Evolutionary conservation across 2,888 invertebrate species (phyloP).

Genomic region (Pterostichus niger): DNA sequence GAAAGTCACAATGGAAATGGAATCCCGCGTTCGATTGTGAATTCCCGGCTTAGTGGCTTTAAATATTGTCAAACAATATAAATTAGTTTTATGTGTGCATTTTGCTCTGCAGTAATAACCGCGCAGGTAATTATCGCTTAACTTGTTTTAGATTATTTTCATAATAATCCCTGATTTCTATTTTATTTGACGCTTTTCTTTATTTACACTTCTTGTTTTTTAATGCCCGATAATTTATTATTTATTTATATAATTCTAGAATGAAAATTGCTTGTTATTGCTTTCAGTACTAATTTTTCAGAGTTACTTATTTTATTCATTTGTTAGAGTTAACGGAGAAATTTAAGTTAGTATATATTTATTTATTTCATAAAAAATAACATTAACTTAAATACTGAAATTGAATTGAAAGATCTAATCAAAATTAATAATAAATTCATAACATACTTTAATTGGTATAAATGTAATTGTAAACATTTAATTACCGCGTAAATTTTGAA

Average conservation of each 20-base stretch:
- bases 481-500: too few species aligned
- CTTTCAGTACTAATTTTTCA: constrained; percentile 27
- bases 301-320: not conserved
- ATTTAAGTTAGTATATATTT: too few species aligned
- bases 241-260: not conserved
- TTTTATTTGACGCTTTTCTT: constrained; percentile 3
- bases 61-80: not conserved
- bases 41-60: constrained; percentile 35
- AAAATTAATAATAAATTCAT: too few species aligned
- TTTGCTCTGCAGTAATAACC: constrained; percentile 1
- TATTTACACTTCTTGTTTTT: constrained; percentile 12
- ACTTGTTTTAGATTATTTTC: constrained; percentile 1
- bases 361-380: too few species aligned
- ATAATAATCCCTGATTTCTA: constrained; percentile 13
- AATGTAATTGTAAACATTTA: too few species aligned
- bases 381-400: too few species aligned
- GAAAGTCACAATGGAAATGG: constrained; percentile 11
- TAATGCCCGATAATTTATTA: not conserved
- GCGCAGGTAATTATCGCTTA: constrained; percentile 27
- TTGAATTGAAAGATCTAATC: too few species aligned
- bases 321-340: not conserved
- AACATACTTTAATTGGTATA: too few species aligned
- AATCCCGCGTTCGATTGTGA: constrained; percentile 44
- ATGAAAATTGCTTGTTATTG: constrained; percentile 39
- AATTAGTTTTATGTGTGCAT: constrained; percentile 45